Evolutionary conservation across 2,888 invertebrate genomes (phyloP).

Genomic region (Andrena camellia): DNA sequence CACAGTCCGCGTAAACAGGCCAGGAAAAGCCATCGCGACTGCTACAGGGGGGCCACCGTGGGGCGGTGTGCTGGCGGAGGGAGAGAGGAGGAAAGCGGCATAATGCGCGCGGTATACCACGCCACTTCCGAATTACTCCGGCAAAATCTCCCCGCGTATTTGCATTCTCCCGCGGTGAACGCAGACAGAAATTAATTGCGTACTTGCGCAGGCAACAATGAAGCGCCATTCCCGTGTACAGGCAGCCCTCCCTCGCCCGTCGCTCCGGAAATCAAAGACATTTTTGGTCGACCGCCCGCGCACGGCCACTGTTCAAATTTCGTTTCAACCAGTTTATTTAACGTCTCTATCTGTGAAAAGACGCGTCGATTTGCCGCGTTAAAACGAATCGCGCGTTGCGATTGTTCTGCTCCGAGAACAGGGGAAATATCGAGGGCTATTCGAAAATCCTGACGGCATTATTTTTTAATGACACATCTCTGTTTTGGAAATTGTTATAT

Average conservation of each 20-base stretch:
- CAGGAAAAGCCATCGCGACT: constrained; percentile 64
- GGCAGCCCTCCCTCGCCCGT: constrained; percentile 58
- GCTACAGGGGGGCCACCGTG: constrained; percentile 11
- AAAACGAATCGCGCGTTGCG: constrained; percentile 16
- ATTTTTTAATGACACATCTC: too few relatives aligned
- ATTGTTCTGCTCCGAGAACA: too few relatives aligned
- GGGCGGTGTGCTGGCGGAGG: constrained; percentile 24
- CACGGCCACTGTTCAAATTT: constrained; percentile 58
- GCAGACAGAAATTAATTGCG: constrained; percentile 82
- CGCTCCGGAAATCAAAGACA: constrained; percentile 77
- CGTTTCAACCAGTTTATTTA: constrained; percentile 61
- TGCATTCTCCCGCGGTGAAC: constrained; percentile 78
- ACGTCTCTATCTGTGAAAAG: constrained; percentile 18
- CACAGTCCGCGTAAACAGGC: constrained; percentile 64
- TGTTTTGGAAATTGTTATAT: too few relatives aligned
- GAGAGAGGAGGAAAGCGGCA: constrained; percentile 75
- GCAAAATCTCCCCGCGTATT: constrained; percentile 81
- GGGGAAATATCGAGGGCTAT: not conserved
- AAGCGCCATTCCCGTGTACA: constrained; percentile 73
- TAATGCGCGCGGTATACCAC: constrained; percentile 82
- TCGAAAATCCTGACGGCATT: not conserved
- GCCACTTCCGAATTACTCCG: constrained; percentile 82
- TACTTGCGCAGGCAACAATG: constrained; percentile 80
- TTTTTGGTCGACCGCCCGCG: constrained; percentile 70
- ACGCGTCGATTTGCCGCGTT: constrained; percentile 13